phyloP scores from a whole-genome alignment of 2,113 vertebrate genomes.

The Aix galericulata region DNA sequence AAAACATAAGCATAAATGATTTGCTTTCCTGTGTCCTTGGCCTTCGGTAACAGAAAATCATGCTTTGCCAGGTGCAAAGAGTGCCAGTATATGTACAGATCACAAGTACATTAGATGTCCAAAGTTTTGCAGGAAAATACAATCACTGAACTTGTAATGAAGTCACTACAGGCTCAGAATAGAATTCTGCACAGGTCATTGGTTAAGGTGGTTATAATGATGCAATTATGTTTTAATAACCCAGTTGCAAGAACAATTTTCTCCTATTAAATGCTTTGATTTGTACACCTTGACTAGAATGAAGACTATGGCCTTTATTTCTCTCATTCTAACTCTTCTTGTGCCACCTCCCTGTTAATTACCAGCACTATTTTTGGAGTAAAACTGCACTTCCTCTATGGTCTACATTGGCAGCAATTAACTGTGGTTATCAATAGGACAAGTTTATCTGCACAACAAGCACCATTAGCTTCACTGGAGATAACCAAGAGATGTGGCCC shows the following conservation, averaged over 20 bases:
- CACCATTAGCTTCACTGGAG: not conserved
- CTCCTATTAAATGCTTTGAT: not conserved
- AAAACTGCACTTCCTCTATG: not conserved
- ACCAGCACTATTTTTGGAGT: not conserved
- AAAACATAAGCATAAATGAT: slow-evolving; percentile 51
- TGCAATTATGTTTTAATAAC: not conserved
- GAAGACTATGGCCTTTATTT: not conserved
- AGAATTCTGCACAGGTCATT: not conserved
- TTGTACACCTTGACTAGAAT: not conserved
- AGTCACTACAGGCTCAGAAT: not conserved
- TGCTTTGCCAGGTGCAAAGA: slow-evolving; percentile 18
- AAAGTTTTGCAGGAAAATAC: not conserved
- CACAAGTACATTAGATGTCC: not conserved
- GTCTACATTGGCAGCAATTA: not conserved
- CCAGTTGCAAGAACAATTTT: not conserved
- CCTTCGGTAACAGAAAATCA: not conserved
- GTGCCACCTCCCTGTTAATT: not conserved
- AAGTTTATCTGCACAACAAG: not conserved
- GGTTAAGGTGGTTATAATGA: not conserved
- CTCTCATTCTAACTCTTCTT: not conserved
- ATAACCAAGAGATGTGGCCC: not conserved
- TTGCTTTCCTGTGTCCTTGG: slow-evolving; percentile 35
- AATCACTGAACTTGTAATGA: not conserved
- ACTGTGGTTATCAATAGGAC: not conserved
- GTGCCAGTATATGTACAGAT: not conserved